phyloP scores from a whole-genome alignment of 1,140 invertebrate genomes.

The Drosophila sucinea region DNA sequence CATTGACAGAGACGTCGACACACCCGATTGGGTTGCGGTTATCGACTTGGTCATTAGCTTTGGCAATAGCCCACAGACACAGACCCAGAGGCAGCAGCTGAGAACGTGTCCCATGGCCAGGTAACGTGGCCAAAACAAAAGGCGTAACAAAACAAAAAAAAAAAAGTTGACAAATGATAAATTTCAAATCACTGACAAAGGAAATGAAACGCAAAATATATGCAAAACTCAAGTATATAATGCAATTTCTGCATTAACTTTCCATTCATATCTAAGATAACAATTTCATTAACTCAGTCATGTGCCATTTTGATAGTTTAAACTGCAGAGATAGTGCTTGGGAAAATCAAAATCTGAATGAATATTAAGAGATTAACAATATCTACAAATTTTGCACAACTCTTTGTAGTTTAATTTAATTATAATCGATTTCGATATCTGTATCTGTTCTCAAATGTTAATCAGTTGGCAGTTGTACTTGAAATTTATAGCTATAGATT shows the following conservation, averaged over 20 bases:
- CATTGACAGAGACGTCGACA: slow-evolving; percentile 68
- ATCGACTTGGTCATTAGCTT: slow-evolving; percentile 58
- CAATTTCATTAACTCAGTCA: background rate
- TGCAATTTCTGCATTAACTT: background rate
- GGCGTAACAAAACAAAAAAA: slow-evolving; percentile 25
- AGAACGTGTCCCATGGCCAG: slow-evolving; percentile 20
- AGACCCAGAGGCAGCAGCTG: slow-evolving; percentile 14
- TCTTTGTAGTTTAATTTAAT: too few species aligned
- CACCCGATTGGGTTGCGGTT: slow-evolving; percentile 64
- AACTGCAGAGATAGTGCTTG: background rate
- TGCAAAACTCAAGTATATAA: background rate
- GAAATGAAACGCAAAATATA: background rate
- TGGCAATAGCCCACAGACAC: slow-evolving; percentile 47
- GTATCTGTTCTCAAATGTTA: too few species aligned
- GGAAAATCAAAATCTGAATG: background rate
- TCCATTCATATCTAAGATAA: background rate
- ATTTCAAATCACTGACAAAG: slow-evolving; percentile 10
- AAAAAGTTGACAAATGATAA: slow-evolving; percentile 2
- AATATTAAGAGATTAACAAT: background rate
- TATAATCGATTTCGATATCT: too few species aligned
- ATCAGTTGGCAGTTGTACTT: too few species aligned
- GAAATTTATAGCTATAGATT: too few species aligned
- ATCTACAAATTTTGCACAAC: too few species aligned
- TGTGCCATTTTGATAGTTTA: background rate
- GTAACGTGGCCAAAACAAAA: slow-evolving; percentile 34